A percentile compares a stretch with the other conserved stretches of the same genome.
phyloP scores from a whole-genome alignment of 2,797 vertebrate species.

The Malacoctenus gilli region DNA sequence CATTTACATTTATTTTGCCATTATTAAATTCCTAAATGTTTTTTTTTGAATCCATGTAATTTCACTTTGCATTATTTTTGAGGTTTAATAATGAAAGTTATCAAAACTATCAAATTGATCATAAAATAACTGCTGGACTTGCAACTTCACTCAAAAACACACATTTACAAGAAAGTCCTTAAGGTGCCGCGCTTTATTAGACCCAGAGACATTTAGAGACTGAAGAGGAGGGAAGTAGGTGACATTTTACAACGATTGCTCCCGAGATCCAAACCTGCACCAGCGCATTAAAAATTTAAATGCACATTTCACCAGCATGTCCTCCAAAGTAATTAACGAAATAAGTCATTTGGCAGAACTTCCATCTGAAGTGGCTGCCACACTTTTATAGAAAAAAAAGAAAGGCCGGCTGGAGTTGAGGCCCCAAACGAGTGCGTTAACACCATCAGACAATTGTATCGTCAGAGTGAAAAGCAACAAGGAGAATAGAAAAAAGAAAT shows the following conservation, averaged over 20 bases:
- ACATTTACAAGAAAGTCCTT: not conserved
- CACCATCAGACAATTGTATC: no score
- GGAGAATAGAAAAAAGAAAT: no score
- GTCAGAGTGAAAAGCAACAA: no score
- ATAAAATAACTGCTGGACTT: not conserved
- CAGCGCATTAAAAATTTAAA: no score
- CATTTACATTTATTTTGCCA: slow-evolving; percentile 1
- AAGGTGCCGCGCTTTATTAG: not conserved
- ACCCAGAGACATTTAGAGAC: no score
- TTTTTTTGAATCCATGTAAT: not conserved
- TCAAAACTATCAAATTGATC: not conserved
- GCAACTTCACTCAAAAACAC: not conserved
- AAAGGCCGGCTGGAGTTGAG: no score
- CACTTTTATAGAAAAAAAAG: no score
- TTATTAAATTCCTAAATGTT: not conserved
- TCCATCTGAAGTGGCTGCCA: no score
- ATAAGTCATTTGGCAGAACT: not conserved
- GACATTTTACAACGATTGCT: not conserved
- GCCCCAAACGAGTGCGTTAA: no score
- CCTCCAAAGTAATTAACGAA: not conserved
- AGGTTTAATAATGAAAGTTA: not conserved
- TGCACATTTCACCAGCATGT: not conserved
- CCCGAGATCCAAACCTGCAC: not conserved
- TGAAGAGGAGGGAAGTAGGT: no score
- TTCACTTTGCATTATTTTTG: not conserved